Conservation (phyloP, 2,113 vertebrate genomes). For the Seriola dumerili region DNA sequence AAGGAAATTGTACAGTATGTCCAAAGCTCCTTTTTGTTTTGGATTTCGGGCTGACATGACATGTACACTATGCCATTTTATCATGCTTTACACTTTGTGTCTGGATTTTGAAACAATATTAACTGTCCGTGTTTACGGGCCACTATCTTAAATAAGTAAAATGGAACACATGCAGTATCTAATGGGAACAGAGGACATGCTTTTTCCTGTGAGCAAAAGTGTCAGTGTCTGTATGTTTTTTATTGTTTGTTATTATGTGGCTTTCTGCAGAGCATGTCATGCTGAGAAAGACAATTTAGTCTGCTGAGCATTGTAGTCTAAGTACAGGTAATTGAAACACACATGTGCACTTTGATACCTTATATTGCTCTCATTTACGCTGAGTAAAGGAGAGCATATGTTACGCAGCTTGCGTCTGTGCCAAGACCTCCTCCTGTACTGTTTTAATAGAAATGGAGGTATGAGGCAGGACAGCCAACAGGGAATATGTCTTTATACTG, state of each 20-base stretch:
- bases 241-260: not conserved
- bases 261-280: not conserved
- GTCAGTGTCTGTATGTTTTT: not conserved
- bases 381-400: conserved; percentile 1
- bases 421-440: conserved; percentile 18
- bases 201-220: not conserved
- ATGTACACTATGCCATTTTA: not conserved
- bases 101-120: not conserved
- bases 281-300: not conserved
- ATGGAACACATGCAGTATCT: not conserved
- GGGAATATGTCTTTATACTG: not conserved
- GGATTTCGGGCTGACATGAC: not conserved
- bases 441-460: conserved; percentile 13
- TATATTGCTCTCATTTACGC: not conserved
- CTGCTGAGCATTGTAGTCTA: not conserved
- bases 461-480: conserved; percentile 11
- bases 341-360: not conserved
- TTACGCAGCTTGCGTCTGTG: not conserved
- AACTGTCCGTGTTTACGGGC: not conserved
- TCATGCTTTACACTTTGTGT: too few species aligned
- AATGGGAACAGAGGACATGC: not conserved
- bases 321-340: conserved; percentile 5
- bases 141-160: conserved; percentile 8
- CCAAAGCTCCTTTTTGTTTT: too few species aligned
- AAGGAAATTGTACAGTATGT: too few species aligned